A percentile compares a stretch with the other conserved stretches of the same genome.
phyloP scores from a whole-genome alignment of 2,888 invertebrate species.

The Ptilodon capucinus region DNA sequence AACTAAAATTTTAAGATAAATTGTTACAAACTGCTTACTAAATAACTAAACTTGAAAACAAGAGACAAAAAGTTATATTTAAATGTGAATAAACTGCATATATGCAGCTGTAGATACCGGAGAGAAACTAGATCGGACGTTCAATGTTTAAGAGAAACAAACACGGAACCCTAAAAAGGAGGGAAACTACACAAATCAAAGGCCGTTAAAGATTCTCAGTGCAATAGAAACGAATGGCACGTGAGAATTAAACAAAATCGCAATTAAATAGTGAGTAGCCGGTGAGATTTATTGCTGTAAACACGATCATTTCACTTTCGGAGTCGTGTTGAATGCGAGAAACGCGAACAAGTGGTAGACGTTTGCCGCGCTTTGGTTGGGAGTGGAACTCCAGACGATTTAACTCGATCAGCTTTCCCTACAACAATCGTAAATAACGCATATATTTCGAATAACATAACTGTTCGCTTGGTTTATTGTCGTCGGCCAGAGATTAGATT shows the following conservation, averaged over 20 bases:
- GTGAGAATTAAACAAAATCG: slow-evolving; percentile 33
- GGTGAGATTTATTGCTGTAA: slow-evolving; percentile 59
- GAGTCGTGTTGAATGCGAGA: slow-evolving; percentile 63
- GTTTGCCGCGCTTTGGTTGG: slow-evolving; percentile 1
- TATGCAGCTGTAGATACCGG: too few relatives aligned
- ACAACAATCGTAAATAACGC: slow-evolving; percentile 63
- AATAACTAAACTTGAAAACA: too few relatives aligned
- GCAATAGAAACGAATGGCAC: slow-evolving; percentile 13
- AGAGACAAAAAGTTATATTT: too few relatives aligned
- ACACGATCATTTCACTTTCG: slow-evolving; percentile 68
- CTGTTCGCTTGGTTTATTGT: slow-evolving; percentile 40
- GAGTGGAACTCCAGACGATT: neutral
- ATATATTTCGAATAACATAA: slow-evolving; percentile 66
- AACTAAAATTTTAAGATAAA: too few relatives aligned
- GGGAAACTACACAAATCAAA: slow-evolving; percentile 10
- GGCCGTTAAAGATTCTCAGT: slow-evolving; percentile 6
- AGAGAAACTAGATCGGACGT: neutral
- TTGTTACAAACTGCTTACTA: too few relatives aligned
- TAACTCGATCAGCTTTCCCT: slow-evolving; percentile 51
- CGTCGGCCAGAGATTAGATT: slow-evolving; percentile 48
- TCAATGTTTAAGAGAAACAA: neutral
- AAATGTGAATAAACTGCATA: too few relatives aligned
- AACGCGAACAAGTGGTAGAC: slow-evolving; percentile 58
- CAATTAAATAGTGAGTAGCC: slow-evolving; percentile 47
- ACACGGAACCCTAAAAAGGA: neutral